Evolutionary conservation across 2,888 invertebrate species (phyloP), one percentile per base, ranked within the genome.

Genomic region (Neuroscelio doddi): DNA sequence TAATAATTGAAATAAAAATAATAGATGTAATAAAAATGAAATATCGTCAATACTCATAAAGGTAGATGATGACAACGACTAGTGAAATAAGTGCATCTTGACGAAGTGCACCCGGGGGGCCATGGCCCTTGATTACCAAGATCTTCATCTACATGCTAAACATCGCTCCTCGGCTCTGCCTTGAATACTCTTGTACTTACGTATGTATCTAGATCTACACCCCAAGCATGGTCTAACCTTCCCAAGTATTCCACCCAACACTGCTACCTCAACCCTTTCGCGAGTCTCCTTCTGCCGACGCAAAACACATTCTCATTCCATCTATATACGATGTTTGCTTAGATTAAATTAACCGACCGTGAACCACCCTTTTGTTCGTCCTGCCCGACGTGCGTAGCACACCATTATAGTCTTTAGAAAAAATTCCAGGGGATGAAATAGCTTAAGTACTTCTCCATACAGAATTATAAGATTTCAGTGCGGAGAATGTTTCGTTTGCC

Each of bases 141-240:
- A 83, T 83, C 82, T 83, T 84, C 84, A 83, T 84, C 81, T 83
- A 80, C 84, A 83, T 83, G 82, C 82, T 83, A 83, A 84, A 80
- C 80, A 82, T 77, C 77, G 79, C 74, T 76, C 68, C 76, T 73
- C 73, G 49, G 69, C 70, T 61, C 66, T 75, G 75, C 76, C 79
- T 80, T 79, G 81, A 80, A 82, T 81, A 78, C 79, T 79, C 80
- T 76, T 81, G 79, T 80, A 81, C 80, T 82, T 83, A 80, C 73
- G 80, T 80, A 80, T 82, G 82, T 82, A 82, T 81, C 82, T 78
- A 77, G 79, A 82, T 82, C 79, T 80, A 72, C 76, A 70, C 71
- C 64, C 55, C 57, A 62, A 64, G 62, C 65, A 51, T 64, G 62
- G 64, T 58, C 66, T 67, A 57, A 61, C 55, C 64, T 64, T 62